A percentile compares a stretch with the other conserved stretches of the same genome.
Conservation (phyloP, 2,113 vertebrate species). For the Megaceryle maxima region DNA sequence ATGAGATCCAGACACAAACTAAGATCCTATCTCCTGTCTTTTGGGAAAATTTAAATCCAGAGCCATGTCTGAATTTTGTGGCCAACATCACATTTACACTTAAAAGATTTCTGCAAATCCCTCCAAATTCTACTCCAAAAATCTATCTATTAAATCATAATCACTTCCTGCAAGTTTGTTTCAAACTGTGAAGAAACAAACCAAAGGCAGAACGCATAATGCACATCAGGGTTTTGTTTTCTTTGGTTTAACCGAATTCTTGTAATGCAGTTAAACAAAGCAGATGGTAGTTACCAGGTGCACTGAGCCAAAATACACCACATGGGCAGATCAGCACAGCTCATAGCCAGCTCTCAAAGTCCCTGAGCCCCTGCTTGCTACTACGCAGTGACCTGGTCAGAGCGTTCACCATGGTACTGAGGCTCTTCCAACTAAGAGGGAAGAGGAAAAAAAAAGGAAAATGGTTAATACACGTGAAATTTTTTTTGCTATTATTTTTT, state of each 20-base stretch:
- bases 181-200: not conserved
- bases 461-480: not conserved
- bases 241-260: not conserved
- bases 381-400: not conserved
- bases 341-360: not conserved
- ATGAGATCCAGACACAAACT: not conserved
- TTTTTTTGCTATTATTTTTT: not conserved
- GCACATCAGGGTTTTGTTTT: not conserved
- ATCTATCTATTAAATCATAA: not conserved
- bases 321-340: not conserved
- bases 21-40: not conserved
- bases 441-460: not conserved
- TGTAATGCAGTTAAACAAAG: not conserved
- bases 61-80: not conserved
- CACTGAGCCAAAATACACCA: not conserved
- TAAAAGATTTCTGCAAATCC: not conserved
- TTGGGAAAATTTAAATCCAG: not conserved
- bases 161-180: not conserved
- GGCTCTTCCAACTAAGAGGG: rapidly evolving
- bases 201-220: not conserved
- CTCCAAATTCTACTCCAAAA: not conserved
- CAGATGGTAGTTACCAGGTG: not conserved
- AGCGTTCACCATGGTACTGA: not conserved
- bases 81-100: not conserved
- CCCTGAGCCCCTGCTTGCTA: not conserved